phyloP scores from a whole-genome alignment of 2,888 invertebrate genomes.

The Pimpla rufipes region DNA sequence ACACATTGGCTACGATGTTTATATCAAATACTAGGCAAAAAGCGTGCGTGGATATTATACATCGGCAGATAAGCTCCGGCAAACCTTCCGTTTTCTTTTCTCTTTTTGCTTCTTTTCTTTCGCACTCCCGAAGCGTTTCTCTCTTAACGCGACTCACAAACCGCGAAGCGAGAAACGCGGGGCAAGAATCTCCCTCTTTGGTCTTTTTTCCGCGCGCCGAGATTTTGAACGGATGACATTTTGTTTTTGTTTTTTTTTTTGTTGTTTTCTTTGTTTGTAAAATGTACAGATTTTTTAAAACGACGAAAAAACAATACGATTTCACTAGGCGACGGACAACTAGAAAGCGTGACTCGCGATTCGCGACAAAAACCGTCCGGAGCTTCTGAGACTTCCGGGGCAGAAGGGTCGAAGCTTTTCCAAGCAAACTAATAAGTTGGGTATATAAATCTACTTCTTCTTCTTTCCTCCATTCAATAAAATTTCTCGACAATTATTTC shows the following conservation, averaged over 20 bases:
- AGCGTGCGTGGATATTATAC: conserved; percentile 21
- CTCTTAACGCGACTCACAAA: not conserved
- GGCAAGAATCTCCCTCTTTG: conserved; percentile 28
- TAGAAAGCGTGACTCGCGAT: conserved; percentile 14
- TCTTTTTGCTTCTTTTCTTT: conserved; percentile 15
- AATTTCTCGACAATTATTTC: not conserved
- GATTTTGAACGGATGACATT: conserved; percentile 20
- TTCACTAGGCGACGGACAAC: not conserved
- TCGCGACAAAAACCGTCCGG: conserved; percentile 9
- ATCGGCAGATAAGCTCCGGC: conserved; percentile 3
- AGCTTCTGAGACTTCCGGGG: conserved; percentile 8
- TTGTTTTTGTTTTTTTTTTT: no score
- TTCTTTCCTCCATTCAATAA: not conserved
- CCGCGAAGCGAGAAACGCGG: not conserved
- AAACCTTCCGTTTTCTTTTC: no score
- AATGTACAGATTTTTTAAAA: conserved; percentile 11
- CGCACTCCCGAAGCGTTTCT: conserved; percentile 32
- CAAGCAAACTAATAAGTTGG: conserved; percentile 24
- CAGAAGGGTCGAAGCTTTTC: conserved; percentile 20
- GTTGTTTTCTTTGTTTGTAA: no score
- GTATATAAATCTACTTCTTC: conserved; percentile 33
- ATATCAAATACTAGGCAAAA: conserved; percentile 42
- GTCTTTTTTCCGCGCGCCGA: conserved; percentile 1
- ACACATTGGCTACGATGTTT: conserved; percentile 7
- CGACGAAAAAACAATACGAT: conserved; percentile 2